Conservation (phyloP, 2,113 vertebrate species). For the Amphiprion ocellaris region DNA sequence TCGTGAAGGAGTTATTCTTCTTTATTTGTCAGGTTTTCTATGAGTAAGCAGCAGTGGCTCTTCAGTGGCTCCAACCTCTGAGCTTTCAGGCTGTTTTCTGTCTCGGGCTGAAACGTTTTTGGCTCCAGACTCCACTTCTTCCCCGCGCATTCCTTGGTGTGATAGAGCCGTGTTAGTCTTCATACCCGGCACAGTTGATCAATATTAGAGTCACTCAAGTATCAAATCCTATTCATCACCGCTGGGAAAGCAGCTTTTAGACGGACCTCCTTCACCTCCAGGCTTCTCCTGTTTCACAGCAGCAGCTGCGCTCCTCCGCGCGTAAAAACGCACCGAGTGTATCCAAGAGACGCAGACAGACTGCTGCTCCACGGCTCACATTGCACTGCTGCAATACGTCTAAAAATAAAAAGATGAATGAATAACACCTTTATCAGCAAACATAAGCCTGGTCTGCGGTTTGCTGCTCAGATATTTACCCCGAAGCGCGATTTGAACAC, state of each 20-base stretch:
- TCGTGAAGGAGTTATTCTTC: neutral
- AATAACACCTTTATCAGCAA: conserved; percentile 44
- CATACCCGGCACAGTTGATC: conserved; percentile 55
- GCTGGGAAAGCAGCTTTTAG: conserved; percentile 67
- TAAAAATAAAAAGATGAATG: neutral
- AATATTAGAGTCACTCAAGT: conserved; percentile 73
- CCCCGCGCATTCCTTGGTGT: neutral
- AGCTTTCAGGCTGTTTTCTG: neutral
- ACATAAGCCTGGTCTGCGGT: neutral
- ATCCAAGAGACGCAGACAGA: conserved; percentile 18
- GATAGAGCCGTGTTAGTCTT: conserved; percentile 48
- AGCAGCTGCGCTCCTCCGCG: conserved; percentile 59
- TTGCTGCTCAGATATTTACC: neutral
- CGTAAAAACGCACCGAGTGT: conserved; percentile 7
- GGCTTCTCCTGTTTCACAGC: conserved; percentile 74
- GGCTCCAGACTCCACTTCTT: neutral
- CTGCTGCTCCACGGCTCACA: conserved; percentile 35
- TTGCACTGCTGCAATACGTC: conserved; percentile 44
- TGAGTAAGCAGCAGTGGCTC: neutral
- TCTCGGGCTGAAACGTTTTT: neutral
- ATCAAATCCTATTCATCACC: conserved; percentile 76
- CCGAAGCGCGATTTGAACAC: neutral
- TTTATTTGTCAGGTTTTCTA: neutral
- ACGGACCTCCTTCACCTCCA: conserved; percentile 68
- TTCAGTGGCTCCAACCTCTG: neutral